Evolutionary conservation across 1,140 invertebrate species (phyloP).

Genomic region (Philotrypesis tridentata): DNA sequence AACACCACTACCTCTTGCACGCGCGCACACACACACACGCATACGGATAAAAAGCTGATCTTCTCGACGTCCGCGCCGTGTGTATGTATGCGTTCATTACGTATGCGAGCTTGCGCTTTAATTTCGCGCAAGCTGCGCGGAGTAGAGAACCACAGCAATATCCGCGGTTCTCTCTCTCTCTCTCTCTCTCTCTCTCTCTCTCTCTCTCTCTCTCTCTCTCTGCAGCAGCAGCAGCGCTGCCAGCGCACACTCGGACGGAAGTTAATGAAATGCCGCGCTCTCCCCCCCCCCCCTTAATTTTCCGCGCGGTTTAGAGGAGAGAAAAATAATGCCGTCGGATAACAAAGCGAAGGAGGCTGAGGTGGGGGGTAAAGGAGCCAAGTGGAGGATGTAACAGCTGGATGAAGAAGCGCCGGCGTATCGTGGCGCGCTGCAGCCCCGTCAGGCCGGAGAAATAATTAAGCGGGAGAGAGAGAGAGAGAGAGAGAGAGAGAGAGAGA

Average conservation of each 20-base stretch:
- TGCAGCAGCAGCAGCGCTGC: too few species aligned
- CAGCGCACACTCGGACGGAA: slow-evolving; percentile 18
- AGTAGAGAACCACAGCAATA: slow-evolving; percentile 34
- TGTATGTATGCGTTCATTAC: slow-evolving; percentile 25
- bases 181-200: too few species aligned
- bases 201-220: too few species aligned
- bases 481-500: too few species aligned
- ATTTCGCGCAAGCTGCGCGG: slow-evolving; percentile 17
- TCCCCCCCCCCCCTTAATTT: slow-evolving; percentile 19
- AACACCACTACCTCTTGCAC: background rate
- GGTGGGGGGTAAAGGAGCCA: too few species aligned
- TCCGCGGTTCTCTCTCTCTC: slow-evolving; percentile 36
- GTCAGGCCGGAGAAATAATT: too few species aligned
- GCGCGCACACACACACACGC: background rate
- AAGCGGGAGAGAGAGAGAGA: too few species aligned
- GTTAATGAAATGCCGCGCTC: slow-evolving; percentile 36
- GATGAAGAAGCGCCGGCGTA: too few species aligned
- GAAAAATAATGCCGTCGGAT: slow-evolving; percentile 16
- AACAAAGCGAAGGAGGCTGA: background rate
- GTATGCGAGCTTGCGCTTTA: slow-evolving; percentile 27
- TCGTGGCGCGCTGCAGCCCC: too few species aligned
- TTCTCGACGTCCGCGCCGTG: too few species aligned
- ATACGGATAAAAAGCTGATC: background rate
- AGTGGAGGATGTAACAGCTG: too few species aligned
- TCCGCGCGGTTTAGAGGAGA: background rate